Conservation (phyloP, 2,113 vertebrate genomes). For the Furnarius figulus region DNA sequence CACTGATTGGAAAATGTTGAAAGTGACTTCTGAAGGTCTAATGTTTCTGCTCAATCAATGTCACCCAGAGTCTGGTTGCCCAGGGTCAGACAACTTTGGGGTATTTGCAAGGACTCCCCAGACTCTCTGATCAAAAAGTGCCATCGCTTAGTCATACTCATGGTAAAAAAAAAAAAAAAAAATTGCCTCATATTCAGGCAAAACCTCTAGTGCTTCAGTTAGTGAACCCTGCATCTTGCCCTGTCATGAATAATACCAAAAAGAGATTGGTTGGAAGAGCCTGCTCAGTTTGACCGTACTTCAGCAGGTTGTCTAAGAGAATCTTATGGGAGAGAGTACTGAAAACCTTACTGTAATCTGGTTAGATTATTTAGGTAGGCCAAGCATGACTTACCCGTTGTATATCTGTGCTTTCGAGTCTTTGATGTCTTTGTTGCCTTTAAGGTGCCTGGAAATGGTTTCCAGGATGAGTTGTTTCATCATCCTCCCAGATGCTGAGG, state of each 20-base stretch:
- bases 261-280: not conserved
- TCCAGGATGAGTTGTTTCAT: not conserved
- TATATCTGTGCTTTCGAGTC: not conserved
- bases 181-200: not conserved
- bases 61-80: not conserved
- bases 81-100: not conserved
- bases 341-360: not conserved
- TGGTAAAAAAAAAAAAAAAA: not conserved
- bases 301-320: not conserved
- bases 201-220: not conserved
- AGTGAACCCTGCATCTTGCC: not conserved
- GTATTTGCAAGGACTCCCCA: not conserved
- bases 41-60: not conserved
- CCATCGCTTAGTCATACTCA: accelerated
- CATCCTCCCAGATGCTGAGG: not conserved
- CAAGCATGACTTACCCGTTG: not conserved
- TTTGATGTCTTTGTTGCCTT: not conserved
- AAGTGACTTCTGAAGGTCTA: not conserved
- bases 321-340: not conserved
- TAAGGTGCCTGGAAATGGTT: not conserved
- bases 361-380: not conserved
- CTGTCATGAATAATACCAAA: not conserved
- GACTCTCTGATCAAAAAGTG: not conserved
- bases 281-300: not conserved
- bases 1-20: not conserved